Conservation (phyloP, 2,888 invertebrate species). For the Nomada fucata region DNA sequence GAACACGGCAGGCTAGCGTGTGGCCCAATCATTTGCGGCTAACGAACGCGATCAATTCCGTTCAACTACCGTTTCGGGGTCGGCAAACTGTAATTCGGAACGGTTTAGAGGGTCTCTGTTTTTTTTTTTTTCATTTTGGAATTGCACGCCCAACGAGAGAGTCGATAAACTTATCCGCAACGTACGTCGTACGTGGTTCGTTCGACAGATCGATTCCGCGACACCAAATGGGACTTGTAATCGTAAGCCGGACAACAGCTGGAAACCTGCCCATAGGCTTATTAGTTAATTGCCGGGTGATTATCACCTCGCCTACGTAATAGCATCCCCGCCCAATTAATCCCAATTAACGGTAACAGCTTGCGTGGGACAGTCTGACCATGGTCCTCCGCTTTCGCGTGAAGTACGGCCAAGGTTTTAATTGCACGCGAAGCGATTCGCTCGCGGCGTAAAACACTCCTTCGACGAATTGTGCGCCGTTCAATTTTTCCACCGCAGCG, state of each 20-base stretch:
- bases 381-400: not conserved
- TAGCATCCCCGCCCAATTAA: conserved; percentile 53
- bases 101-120: not conserved
- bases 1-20: conserved; percentile 11
- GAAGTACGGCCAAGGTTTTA: conserved; percentile 39
- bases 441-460: not conserved
- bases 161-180: too few relatives aligned
- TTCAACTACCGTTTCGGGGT: not conserved
- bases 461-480: not conserved
- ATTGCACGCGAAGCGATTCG: conserved; percentile 26
- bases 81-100: too few relatives aligned
- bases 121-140: too few relatives aligned
- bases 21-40: conserved; percentile 11
- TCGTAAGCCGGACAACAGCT: conserved; percentile 35
- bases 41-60: conserved; percentile 41
- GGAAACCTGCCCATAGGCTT: conserved; percentile 50
- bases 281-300: conserved; percentile 61
- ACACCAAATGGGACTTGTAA: conserved; percentile 12
- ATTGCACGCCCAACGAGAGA: too few relatives aligned
- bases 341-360: conserved; percentile 55
- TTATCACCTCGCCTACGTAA: conserved; percentile 45
- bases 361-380: conserved; percentile 39
- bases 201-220: not conserved
- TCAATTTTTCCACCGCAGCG: not conserved
- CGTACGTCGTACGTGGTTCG: too few relatives aligned